Conservation (phyloP, 2,888 invertebrate species). For the Phyllotreta striolata region DNA sequence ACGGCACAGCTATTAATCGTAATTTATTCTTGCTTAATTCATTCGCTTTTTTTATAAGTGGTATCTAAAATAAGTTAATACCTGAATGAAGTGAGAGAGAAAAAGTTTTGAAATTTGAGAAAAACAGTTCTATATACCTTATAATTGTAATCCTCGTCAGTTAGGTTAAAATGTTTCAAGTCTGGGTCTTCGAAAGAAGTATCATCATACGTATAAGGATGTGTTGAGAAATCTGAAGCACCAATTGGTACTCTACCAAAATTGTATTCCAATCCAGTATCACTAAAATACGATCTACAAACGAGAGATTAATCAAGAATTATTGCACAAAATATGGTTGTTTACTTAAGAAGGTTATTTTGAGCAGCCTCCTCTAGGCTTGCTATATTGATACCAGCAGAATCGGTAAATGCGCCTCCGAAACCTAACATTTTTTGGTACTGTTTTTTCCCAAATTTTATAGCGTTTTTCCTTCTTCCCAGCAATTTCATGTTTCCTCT, state of each 20-base stretch:
- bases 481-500: not conserved
- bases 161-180: constrained; percentile 72
- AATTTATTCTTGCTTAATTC: constrained; percentile 35
- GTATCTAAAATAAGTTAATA: constrained; percentile 23
- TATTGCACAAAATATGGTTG: not conserved
- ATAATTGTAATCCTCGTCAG: constrained; percentile 67
- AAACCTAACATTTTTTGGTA: constrained; percentile 81
- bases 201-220: constrained; percentile 79
- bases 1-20: constrained; percentile 63
- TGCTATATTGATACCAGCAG: constrained; percentile 74
- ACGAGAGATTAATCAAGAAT: not conserved
- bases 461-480: not conserved
- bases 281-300: constrained; percentile 67
- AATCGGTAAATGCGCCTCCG: constrained; percentile 83
- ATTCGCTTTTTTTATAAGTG: constrained; percentile 16
- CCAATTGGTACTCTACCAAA: constrained; percentile 84
- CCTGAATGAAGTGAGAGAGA: constrained; percentile 2
- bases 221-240: constrained; percentile 86
- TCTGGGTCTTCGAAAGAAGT: constrained; percentile 58
- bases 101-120: constrained; percentile 26
- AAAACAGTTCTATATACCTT: constrained; percentile 8
- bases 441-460: constrained; percentile 1
- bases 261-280: constrained; percentile 78
- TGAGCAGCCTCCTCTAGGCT: constrained; percentile 65
- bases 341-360: constrained; percentile 64